phyloP scores from a whole-genome alignment of 2,888 invertebrate species.

The Bombylius discolor region DNA sequence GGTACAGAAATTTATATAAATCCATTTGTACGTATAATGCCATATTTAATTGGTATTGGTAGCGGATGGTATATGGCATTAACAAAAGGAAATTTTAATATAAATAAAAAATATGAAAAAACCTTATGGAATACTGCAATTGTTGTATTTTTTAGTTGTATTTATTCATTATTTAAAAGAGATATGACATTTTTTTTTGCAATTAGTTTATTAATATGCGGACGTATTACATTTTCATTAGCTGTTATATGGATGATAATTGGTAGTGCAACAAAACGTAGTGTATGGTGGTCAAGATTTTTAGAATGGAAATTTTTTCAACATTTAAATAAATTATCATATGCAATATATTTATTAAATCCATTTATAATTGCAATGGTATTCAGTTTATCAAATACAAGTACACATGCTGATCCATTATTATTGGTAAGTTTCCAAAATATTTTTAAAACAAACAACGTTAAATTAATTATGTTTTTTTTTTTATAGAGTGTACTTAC shows the following conservation, averaged over 20 bases:
- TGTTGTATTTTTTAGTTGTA: slow-evolving; percentile 27
- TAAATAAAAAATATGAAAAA: slow-evolving; percentile 23
- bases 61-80: slow-evolving; percentile 37
- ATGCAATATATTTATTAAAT: slow-evolving; percentile 45
- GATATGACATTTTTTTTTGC: slow-evolving; percentile 37
- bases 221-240: slow-evolving; percentile 41
- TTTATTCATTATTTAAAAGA: slow-evolving; percentile 31
- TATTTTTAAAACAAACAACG: neutral
- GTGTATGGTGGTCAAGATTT: slow-evolving; percentile 33
- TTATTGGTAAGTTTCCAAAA: slow-evolving; percentile 26
- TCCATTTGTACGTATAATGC: slow-evolving; percentile 40
- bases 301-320: slow-evolving; percentile 32
- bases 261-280: slow-evolving; percentile 43
- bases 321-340: slow-evolving; percentile 43
- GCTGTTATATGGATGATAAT: slow-evolving; percentile 44
- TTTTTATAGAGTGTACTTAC: slow-evolving; percentile 25
- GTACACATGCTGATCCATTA: slow-evolving; percentile 33
- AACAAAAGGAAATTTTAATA: slow-evolving; percentile 23
- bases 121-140: slow-evolving; percentile 29
- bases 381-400: slow-evolving; percentile 30
- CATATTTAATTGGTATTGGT: slow-evolving; percentile 38
- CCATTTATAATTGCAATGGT: slow-evolving; percentile 42
- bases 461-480: slow-evolving; percentile 1
- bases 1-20: slow-evolving; percentile 39
- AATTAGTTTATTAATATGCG: slow-evolving; percentile 39